A percentile compares a stretch with the other conserved stretches of the same genome.
phyloP scores from a whole-genome alignment of 2,888 invertebrate genomes.

The Willowsia nigromaculata region DNA sequence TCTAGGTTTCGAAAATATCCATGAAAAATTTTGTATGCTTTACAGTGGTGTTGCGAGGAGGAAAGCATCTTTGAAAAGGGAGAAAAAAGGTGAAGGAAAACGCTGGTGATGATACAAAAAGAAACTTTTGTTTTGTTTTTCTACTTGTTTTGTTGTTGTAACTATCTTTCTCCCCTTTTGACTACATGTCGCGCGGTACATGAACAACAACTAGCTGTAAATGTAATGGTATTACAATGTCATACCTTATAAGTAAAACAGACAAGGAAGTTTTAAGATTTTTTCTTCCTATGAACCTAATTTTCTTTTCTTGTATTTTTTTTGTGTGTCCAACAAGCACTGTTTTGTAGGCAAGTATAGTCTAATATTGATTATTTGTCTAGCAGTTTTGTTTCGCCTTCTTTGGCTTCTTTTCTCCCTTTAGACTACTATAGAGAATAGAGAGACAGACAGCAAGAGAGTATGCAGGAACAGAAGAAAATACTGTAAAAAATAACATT shows the following conservation, averaged over 20 bases:
- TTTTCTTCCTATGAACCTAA: not conserved
- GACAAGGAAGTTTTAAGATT: not conserved
- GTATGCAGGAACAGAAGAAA: not conserved
- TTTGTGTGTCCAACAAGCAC: not conserved
- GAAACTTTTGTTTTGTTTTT: conserved; percentile 2
- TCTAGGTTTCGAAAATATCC: conserved; percentile 18
- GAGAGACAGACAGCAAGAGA: not conserved
- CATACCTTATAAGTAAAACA: not conserved
- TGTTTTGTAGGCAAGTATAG: not conserved
- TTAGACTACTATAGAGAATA: not conserved
- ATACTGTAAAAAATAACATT: not conserved
- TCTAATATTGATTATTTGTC: conserved; percentile 54
- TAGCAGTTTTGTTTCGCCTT: conserved; percentile 28
- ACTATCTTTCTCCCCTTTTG: not conserved
- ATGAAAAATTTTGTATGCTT: not conserved
- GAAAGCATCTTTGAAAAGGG: not conserved
- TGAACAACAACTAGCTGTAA: conserved; percentile 3
- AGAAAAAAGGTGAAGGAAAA: not conserved
- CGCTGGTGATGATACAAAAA: not conserved
- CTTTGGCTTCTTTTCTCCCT: conserved; percentile 50
- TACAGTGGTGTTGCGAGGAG: not conserved
- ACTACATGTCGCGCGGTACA: not conserved
- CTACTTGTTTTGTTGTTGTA: not conserved
- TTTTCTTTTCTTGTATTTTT: too few species aligned
- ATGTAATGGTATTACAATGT: not conserved